Percentiles rank a stretch among this genome's conserved stretches.
Conservation (phyloP, 2,888 invertebrate genomes). For the Stenichneumon culpator region DNA sequence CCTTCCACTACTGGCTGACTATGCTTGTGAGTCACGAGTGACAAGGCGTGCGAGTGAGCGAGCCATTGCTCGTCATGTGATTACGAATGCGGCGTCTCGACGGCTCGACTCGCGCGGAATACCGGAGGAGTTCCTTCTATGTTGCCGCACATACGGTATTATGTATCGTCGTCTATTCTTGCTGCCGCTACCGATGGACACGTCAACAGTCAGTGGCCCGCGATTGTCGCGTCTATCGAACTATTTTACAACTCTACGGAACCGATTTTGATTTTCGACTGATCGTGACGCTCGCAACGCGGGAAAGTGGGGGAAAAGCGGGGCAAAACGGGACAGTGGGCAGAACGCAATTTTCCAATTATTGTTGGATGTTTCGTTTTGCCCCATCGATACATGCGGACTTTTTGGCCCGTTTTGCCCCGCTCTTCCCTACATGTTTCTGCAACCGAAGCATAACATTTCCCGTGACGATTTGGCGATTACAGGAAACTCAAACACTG, state of each 20-base stretch:
- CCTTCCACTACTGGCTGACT: constrained; percentile 64
- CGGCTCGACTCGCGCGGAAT: constrained; percentile 59
- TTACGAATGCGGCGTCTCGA: constrained; percentile 74
- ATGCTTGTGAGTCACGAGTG: constrained; percentile 74
- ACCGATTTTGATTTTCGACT: no score
- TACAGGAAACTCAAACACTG: background rate
- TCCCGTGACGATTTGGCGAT: constrained; percentile 1
- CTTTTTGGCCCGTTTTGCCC: background rate
- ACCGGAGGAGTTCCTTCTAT: constrained; percentile 49
- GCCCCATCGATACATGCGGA: background rate
- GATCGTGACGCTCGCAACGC: no score
- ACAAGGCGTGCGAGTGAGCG: constrained; percentile 68
- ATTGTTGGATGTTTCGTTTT: no score
- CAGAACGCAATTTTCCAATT: background rate
- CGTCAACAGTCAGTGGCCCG: constrained; percentile 10
- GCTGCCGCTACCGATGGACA: background rate
- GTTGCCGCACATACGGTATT: constrained; percentile 17
- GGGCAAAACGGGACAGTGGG: background rate
- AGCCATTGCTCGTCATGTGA: constrained; percentile 72
- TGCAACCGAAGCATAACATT: background rate
- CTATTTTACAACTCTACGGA: background rate
- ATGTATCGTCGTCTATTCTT: background rate
- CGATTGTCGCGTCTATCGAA: background rate
- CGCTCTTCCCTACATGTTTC: background rate
- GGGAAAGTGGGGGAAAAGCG: no score